phyloP scores from a whole-genome alignment of 2,113 vertebrate species.

The Collichthys lucidus region DNA sequence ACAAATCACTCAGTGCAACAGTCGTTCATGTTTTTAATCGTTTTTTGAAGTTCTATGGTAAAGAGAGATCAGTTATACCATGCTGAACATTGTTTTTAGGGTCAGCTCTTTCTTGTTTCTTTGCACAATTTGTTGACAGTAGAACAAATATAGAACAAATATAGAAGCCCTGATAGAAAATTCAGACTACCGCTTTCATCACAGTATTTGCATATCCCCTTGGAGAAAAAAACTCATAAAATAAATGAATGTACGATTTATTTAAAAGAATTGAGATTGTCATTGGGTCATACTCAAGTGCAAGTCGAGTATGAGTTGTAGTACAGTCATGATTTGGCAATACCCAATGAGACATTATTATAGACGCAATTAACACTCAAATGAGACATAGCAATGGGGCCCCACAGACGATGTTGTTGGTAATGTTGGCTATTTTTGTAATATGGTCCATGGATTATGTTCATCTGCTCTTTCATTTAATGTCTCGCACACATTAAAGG shows the following conservation, averaged over 20 bases:
- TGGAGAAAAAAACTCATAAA: background rate
- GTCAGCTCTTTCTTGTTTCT: background rate
- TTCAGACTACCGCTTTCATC: background rate
- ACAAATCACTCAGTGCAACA: background rate
- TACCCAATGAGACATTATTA: background rate
- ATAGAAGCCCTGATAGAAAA: background rate
- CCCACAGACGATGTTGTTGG: background rate
- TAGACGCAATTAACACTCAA: background rate
- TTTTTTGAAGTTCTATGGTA: background rate
- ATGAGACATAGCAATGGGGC: background rate
- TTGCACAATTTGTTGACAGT: background rate
- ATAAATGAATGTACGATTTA: background rate
- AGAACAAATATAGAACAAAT: background rate
- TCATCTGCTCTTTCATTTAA: background rate
- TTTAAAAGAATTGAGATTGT: background rate
- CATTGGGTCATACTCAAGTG: background rate
- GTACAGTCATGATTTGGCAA: background rate
- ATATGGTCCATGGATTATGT: background rate
- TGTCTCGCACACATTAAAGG: slow-evolving; percentile 15
- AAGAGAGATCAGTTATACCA: background rate
- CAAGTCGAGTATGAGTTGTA: background rate
- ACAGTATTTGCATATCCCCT: background rate
- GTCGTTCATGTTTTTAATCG: background rate
- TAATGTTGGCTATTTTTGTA: background rate
- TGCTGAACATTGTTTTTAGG: background rate